Conservation (phyloP, 2,797 vertebrate species). For the Nothura maculosa region DNA sequence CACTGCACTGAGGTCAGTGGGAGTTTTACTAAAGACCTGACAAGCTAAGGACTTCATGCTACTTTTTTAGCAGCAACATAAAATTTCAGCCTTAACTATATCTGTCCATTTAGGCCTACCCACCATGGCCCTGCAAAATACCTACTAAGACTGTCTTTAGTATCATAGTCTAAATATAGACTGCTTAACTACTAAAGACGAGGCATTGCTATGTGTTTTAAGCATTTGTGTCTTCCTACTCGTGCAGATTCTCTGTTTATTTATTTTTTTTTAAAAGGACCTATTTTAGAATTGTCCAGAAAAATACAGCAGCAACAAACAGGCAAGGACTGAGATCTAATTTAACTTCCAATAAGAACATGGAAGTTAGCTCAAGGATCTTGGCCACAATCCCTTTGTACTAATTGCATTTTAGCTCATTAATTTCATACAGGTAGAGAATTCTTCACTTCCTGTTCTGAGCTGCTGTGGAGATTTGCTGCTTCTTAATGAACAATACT, state of each 20-base stretch:
- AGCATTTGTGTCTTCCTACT: background rate
- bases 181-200: background rate
- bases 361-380: constrained; percentile 21
- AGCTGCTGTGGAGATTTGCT: constrained; percentile 23
- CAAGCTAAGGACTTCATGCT: background rate
- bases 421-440: constrained; percentile 28
- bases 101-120: background rate
- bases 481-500: constrained; percentile 31
- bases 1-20: background rate
- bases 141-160: background rate
- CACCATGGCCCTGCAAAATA: background rate
- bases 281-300: background rate
- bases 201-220: background rate
- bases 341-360: constrained; percentile 1
- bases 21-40: background rate
- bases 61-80: background rate
- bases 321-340: constrained; percentile 16
- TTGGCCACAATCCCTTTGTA: constrained; percentile 24
- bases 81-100: background rate
- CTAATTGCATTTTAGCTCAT: constrained; percentile 41
- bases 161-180: background rate
- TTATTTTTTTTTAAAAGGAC: too few relatives aligned
- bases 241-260: background rate
- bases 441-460: constrained; percentile 31
- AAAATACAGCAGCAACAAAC: background rate